Evolutionary conservation across 2,888 invertebrate species (phyloP).

Genomic region (Ceratothoa steindachneri): DNA sequence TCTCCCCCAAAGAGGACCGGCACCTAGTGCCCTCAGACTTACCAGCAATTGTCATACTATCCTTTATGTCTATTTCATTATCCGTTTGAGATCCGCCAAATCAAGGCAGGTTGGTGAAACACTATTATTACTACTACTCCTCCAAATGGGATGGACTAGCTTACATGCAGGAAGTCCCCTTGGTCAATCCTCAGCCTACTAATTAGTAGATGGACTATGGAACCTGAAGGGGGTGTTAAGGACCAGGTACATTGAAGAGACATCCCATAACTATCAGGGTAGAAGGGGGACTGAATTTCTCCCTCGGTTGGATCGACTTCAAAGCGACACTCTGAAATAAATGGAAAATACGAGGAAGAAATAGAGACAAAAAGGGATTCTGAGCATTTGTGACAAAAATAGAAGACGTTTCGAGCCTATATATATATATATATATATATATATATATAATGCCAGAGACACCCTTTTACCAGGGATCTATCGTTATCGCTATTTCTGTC

Average conservation of each 20-base stretch:
- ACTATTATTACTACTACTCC: no score
- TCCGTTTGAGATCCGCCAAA: no score
- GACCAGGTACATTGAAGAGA: constrained; percentile 28
- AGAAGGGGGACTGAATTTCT: constrained; percentile 26
- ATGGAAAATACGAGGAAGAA: not conserved
- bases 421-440: constrained; percentile 11
- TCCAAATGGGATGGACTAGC: no score
- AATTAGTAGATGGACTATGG: constrained; percentile 23
- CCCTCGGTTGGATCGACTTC: constrained; percentile 8
- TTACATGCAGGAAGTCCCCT: constrained; percentile 31
- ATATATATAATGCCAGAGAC: not conserved
- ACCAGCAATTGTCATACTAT: not conserved
- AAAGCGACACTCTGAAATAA: constrained; percentile 24
- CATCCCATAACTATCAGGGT: constrained; percentile 29
- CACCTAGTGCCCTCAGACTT: no score
- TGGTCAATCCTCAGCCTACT: constrained; percentile 21
- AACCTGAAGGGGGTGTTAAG: constrained; percentile 11
- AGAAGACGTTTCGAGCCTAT: no score
- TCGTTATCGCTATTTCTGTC: no score
- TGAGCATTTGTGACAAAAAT: no score
- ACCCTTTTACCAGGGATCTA: no score
- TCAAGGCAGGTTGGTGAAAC: no score
- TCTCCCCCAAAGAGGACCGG: no score
- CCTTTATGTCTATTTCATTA: no score
- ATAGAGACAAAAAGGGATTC: not conserved